Evolutionary conservation across 2,113 vertebrate species (phyloP).

Genomic region (Athene cunicularia): DNA sequence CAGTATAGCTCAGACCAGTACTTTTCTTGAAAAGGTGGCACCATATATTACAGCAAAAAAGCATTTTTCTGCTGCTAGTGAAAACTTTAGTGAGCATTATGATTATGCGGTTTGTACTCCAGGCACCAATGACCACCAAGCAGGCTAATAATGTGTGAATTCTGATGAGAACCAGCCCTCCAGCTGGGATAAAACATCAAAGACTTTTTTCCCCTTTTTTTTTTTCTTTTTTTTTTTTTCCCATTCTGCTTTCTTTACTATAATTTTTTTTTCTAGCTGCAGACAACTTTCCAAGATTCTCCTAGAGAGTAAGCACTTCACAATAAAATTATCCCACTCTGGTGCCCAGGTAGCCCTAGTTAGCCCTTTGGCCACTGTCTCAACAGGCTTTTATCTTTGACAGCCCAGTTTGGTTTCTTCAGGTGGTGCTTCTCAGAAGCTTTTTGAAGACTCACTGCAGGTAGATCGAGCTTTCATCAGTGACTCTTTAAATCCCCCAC

Average conservation of each 20-base stretch:
- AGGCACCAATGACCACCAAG: constrained; percentile 15
- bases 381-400: not conserved
- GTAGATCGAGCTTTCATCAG: not conserved
- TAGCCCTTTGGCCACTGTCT: not conserved
- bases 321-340: not conserved
- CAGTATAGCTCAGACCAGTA: constrained; percentile 17
- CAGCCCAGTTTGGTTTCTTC: not conserved
- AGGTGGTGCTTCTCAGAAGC: not conserved
- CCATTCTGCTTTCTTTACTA: not conserved
- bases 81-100: constrained; percentile 58
- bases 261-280: not conserved
- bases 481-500: not conserved
- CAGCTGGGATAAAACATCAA: constrained; percentile 5
- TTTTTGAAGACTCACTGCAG: not conserved
- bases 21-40: constrained; percentile 35
- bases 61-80: constrained; percentile 19
- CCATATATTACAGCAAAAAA: constrained; percentile 35
- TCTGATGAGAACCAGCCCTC: constrained; percentile 34
- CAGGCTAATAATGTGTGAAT: not conserved
- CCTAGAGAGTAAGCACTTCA: not conserved
- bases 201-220: not conserved
- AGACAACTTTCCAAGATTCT: not conserved
- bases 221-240: not conserved
- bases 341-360: not conserved
- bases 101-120: constrained; percentile 47